Base-by-base conservation (phyloP, 2,113 vertebrate genomes). In the Phalacrocorax carbo region DNA sequence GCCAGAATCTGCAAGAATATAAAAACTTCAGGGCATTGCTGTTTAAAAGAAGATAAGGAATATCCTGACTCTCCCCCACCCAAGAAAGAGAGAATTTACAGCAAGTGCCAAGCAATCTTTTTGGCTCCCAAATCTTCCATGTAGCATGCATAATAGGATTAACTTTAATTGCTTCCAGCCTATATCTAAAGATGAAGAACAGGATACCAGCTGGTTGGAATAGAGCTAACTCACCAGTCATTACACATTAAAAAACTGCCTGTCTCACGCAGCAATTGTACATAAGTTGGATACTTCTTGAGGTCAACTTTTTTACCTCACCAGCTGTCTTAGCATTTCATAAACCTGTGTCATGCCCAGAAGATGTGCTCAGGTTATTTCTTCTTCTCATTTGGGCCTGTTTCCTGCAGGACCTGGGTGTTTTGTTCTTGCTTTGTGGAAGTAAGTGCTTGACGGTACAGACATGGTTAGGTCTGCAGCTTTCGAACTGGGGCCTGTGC, bases 151-250 rank as follows among this genome's bases (percentile, higher is more conserved):
- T 86, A 92, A 94, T 40, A 95, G 60, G 89, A 96, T 95, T 94
- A 94, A 77, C 54, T 92, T 83, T 89, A 97, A 97, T 92, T 96
- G 86, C 75, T 96, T 95, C 64, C 83, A 87, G 57, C 29, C 48
- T 88, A 5, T 91, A 87, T 70, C 93, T 94, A 86, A 69, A 94
- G 88, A 91, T 75, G 70, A 66, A 92, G 83, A 86, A 57, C 38
- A 82, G 27, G 86, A 86, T 82, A 94, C 75, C 80, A 94, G 85
- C 82, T 88, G 83, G 57, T 64, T 89, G 64, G 32, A 96, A 80
- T 1, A 83, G 46, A 96, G 51, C 51, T 70, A 87, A 83, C 69
- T 90, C 82, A 69, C 32, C 48, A 77, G 65, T 92, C 79, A 84
- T 77, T 81, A 72, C 69, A 85, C 64, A 10, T 66, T 83, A 60